Evolutionary conservation across 1,140 invertebrate genomes (phyloP).

Genomic region (Drosophila prosaltans): DNA sequence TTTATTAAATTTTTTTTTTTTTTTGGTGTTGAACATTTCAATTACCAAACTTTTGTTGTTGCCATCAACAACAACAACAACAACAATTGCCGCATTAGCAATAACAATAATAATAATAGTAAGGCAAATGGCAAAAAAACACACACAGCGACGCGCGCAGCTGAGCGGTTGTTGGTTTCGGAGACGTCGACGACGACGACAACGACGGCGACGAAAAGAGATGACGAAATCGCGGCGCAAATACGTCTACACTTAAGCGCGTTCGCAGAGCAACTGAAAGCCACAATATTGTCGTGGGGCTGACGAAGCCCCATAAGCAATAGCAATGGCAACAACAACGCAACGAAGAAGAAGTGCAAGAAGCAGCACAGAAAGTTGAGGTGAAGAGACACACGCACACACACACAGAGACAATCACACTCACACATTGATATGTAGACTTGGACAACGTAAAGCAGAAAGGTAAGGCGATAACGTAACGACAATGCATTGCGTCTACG

Average conservation of each 20-base stretch:
- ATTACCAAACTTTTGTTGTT: slow-evolving; percentile 67
- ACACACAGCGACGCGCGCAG: slow-evolving; percentile 70
- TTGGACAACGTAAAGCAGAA: slow-evolving; percentile 25
- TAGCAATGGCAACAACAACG: slow-evolving; percentile 24
- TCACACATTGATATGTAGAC: slow-evolving; percentile 17
- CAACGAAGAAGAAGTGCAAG: slow-evolving; percentile 39
- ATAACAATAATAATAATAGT: slow-evolving; percentile 20
- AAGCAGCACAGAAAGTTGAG: slow-evolving; percentile 26
- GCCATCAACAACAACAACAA: slow-evolving; percentile 49
- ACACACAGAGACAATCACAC: background rate
- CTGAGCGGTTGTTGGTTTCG: slow-evolving; percentile 41
- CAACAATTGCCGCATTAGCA: slow-evolving; percentile 46
- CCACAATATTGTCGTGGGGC: slow-evolving; percentile 59
- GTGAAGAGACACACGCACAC: slow-evolving; percentile 27
- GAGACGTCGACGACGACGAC: slow-evolving; percentile 7
- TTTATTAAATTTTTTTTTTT: slow-evolving; percentile 23
- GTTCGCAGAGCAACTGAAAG: slow-evolving; percentile 64
- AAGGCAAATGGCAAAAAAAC: slow-evolving; percentile 12
- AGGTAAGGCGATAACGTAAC: slow-evolving; percentile 11
- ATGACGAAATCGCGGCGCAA: slow-evolving; percentile 10
- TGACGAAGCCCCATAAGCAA: slow-evolving; percentile 49
- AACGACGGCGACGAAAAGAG: background rate
- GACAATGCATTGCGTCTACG: slow-evolving; percentile 33
- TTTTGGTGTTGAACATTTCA: slow-evolving; percentile 25
- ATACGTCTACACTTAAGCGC: slow-evolving; percentile 61